Evolutionary conservation across 2,797 vertebrate species (phyloP).

Genomic region (Rhinophrynus dorsalis): DNA sequence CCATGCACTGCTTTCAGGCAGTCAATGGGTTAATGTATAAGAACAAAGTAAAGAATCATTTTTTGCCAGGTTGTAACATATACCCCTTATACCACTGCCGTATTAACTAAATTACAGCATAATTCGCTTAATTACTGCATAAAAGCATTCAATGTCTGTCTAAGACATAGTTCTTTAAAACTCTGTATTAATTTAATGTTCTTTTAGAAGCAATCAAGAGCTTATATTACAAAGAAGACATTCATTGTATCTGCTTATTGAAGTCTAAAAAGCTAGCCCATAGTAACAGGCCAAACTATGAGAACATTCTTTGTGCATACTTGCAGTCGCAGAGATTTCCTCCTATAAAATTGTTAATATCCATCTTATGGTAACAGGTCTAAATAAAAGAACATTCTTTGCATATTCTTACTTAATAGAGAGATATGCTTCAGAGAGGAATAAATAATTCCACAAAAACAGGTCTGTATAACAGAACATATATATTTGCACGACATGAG

Average conservation of each 20-base stretch:
- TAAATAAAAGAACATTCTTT: too few species aligned
- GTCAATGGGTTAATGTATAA: conserved; percentile 18
- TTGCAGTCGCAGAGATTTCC: too few species aligned
- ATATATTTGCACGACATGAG: too few species aligned
- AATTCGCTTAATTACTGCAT: conserved; percentile 34
- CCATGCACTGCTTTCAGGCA: too few species aligned
- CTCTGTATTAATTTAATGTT: conserved; percentile 2
- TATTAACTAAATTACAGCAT: conserved; percentile 21
- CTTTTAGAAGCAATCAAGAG: background rate
- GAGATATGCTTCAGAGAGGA: too few species aligned
- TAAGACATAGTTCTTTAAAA: conserved; percentile 10
- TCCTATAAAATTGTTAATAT: too few species aligned
- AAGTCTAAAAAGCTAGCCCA: background rate
- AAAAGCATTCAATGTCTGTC: conserved; percentile 2
- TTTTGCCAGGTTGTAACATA: conserved; percentile 21
- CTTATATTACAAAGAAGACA: conserved; percentile 1
- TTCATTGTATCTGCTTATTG: background rate
- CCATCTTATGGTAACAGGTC: too few species aligned
- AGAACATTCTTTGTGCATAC: too few species aligned
- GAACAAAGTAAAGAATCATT: conserved; percentile 17
- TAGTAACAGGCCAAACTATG: background rate
- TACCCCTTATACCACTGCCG: conserved; percentile 1
- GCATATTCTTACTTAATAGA: too few species aligned
- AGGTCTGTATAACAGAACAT: too few species aligned
- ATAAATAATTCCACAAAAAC: too few species aligned